Evolutionary conservation across 2,797 vertebrate genomes (phyloP).

Genomic region (Anabacerthia variegaticeps): DNA sequence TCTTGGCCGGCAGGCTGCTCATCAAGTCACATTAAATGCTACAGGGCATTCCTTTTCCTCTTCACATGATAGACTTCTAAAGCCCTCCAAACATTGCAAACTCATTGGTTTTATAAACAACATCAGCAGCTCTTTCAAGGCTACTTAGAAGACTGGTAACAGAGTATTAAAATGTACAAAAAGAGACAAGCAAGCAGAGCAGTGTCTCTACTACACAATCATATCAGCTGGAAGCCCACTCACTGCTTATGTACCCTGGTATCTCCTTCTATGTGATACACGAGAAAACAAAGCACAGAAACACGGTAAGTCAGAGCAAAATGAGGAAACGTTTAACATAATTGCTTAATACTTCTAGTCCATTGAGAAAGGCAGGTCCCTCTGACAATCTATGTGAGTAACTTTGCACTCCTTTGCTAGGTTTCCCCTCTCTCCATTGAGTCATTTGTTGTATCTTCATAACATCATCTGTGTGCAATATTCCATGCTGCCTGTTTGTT

Average conservation of each 20-base stretch:
- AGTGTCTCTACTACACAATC: not conserved
- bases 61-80: not conserved
- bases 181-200: not conserved
- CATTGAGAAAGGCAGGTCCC: not conserved
- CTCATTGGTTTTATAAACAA: not conserved
- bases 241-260: not conserved
- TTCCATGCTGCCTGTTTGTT: not conserved
- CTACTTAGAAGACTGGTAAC: not conserved
- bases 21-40: not conserved
- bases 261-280: not conserved
- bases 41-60: not conserved
- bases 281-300: not conserved
- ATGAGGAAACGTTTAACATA: not conserved
- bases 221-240: not conserved
- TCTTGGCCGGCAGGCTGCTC: not conserved
- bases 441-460: not conserved
- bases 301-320: not conserved
- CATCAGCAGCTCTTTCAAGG: slow-evolving; percentile 6
- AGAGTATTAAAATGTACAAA: not conserved
- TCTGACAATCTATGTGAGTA: not conserved
- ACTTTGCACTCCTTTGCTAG: not conserved
- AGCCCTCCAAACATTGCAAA: not conserved
- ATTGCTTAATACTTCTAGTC: not conserved
- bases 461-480: not conserved
- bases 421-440: not conserved